These are phyloP conservation scores for Acronicta alni DNA, from an alignment of 2,888 invertebrate species.

Conservation along the genomic window DNA sequence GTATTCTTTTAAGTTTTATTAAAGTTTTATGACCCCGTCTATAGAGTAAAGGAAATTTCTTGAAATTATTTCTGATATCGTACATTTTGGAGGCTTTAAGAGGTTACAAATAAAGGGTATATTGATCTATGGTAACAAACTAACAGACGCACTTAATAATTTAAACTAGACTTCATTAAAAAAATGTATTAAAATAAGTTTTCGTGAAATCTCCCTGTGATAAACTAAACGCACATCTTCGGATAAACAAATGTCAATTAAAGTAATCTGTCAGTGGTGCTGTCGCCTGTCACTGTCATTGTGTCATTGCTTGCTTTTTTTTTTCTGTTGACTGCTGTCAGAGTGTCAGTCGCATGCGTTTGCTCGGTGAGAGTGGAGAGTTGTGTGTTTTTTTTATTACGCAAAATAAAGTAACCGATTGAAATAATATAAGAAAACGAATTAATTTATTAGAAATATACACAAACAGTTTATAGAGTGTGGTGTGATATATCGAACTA, in stretches of 20 bases:
- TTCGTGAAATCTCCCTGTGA: too few species aligned
- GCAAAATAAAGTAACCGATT: conserved; percentile 56
- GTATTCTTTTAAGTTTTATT: too few species aligned
- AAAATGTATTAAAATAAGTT: too few species aligned
- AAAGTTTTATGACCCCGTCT: too few species aligned
- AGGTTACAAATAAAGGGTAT: too few species aligned
- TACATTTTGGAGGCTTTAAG: too few species aligned
- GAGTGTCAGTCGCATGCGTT: conserved; percentile 55
- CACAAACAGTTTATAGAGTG: conserved; percentile 62
- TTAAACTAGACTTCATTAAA: too few species aligned
- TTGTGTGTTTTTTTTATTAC: conserved; percentile 21
- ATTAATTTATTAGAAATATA: conserved; percentile 39
- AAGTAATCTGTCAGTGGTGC: conserved; percentile 9
- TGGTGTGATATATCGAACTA: conserved; percentile 70
- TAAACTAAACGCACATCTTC: conserved; percentile 24
- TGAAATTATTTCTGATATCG: too few species aligned
- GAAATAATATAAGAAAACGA: conserved; percentile 29
- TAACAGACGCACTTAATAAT: too few species aligned
- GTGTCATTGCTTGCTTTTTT: conserved; percentile 14
- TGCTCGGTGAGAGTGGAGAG: conserved; percentile 21
- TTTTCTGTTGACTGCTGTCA: conserved; percentile 4
- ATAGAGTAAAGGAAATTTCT: too few species aligned
- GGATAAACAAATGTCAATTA: too few species aligned
- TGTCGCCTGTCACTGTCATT: conserved; percentile 13
- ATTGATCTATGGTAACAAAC: too few species aligned